Evolutionary conservation across 2,113 vertebrate species (phyloP).

Genomic region (Butastur rufipennis): DNA sequence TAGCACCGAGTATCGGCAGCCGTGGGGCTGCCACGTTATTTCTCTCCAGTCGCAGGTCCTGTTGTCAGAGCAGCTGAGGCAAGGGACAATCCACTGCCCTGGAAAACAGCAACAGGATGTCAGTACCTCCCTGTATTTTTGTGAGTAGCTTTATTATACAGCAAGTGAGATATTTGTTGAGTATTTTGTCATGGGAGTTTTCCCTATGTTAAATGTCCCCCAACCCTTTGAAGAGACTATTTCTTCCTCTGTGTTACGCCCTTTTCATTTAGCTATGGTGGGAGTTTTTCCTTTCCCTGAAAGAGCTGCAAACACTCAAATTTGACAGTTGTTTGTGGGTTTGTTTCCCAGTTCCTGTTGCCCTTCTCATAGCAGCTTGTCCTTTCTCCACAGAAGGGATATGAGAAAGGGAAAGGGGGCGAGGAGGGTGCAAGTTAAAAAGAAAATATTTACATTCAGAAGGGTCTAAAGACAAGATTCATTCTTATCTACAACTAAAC

Average conservation of each 20-base stretch:
- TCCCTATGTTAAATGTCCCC: background rate
- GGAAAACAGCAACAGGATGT: slow-evolving; percentile 12
- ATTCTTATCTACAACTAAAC: background rate
- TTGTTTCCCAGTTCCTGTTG: background rate
- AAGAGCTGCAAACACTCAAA: background rate
- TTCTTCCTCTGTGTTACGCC: background rate
- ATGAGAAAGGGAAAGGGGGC: background rate
- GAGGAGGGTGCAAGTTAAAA: background rate
- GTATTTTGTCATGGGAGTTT: background rate
- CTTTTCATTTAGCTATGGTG: background rate
- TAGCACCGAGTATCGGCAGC: slow-evolving; percentile 78
- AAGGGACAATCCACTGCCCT: slow-evolving; percentile 96
- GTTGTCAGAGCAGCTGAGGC: slow-evolving; percentile 94
- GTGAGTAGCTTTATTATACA: background rate
- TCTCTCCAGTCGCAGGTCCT: slow-evolving; percentile 96
- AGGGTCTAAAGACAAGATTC: background rate
- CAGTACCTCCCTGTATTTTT: background rate
- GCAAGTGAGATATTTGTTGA: background rate
- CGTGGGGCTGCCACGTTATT: slow-evolving; percentile 87
- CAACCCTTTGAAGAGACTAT: background rate
- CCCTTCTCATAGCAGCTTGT: background rate
- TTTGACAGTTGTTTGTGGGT: background rate
- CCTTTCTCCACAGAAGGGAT: background rate
- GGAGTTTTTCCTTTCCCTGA: background rate
- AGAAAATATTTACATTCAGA: background rate